Evolutionary conservation across 2,797 vertebrate genomes (phyloP).

Genomic region (Rhabdomys pumilio): DNA sequence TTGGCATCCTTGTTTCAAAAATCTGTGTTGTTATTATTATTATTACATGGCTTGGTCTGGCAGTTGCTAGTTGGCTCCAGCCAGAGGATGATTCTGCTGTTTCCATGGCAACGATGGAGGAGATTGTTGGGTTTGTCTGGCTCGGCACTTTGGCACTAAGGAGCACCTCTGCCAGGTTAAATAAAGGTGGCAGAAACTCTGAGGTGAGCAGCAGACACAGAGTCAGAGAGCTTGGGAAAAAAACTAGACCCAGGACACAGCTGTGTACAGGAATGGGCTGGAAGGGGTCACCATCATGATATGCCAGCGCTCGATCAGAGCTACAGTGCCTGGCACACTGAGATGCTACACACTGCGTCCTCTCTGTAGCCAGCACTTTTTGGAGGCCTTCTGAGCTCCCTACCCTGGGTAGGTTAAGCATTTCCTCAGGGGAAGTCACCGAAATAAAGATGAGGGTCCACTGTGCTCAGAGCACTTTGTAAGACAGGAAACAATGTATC

Average conservation of each 20-base stretch:
- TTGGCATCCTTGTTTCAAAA: slow-evolving; percentile 84
- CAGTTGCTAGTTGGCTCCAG: slow-evolving; percentile 84
- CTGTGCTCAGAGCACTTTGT: neutral
- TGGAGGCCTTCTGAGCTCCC: neutral
- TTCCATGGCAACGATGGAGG: slow-evolving; percentile 86
- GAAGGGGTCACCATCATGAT: neutral
- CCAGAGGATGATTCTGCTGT: slow-evolving; percentile 80
- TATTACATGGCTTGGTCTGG: slow-evolving; percentile 87
- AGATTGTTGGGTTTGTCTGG: slow-evolving; percentile 84
- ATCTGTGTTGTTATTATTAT: slow-evolving; percentile 82
- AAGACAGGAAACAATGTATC: neutral
- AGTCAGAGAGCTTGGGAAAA: neutral
- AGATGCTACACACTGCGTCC: neutral
- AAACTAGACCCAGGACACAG: neutral
- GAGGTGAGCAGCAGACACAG: slow-evolving; percentile 22
- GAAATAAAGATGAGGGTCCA: neutral
- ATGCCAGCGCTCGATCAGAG: no score
- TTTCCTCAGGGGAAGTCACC: neutral
- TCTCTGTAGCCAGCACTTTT: neutral
- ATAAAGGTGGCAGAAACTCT: slow-evolving; percentile 79
- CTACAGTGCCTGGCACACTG: neutral
- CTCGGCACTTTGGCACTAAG: slow-evolving; percentile 75
- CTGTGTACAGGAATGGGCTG: neutral
- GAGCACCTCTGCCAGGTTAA: slow-evolving; percentile 69
- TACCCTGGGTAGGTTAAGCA: neutral